Evolutionary conservation across 2,113 vertebrate genomes (phyloP), one percentile per base, ranked within the genome.

Genomic region (Neopipo cinnamomea): DNA sequence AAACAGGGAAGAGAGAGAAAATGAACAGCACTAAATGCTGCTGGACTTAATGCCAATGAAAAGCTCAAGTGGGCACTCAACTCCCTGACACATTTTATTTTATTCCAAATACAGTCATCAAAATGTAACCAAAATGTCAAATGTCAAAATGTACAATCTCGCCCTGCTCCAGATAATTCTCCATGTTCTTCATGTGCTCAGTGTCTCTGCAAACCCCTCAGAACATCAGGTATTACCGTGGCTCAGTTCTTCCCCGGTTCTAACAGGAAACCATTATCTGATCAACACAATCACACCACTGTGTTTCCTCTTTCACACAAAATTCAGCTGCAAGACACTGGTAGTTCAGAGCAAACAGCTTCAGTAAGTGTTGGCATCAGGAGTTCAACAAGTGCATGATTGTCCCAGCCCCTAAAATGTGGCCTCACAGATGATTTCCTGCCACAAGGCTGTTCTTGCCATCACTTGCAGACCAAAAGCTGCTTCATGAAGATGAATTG

Each of bases 201-300:
- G 39, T 21, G 85, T 1, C n/a, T 16, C 58, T 42, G 14, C 75
- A 82, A 46, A 16, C 21, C 46, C 3, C 3, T 33, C 53, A 50
- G 50, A 35, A 55, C 20, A 22, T 66, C 89, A 95, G 77, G 88
- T 76, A 81, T 53, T 17, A 80, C 23, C 2, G 16, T 4, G 58
- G 88, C 88, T 75, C 89, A 85, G 73, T 67, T 58, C 39, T 11
- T 95, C 22, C 62, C 74, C 70, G 7, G 19, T 19, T 46, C 71
- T 55, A 22, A 76, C 91, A 97, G 97, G 97, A 96, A 97, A 70
- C 66, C 81, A n/a, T 77, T 89, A 81, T 94, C 95, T 95, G 96
- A 95, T 73, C 62, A 44, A 75, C 81, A 86, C 89, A 74, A 91
- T 67, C 74, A 30, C 12, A 17, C n/a, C 65, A 4, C 76, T 77